A percentile compares a stretch with the other conserved stretches of the same genome.
phyloP scores from a whole-genome alignment of 2,113 vertebrate genomes.

The Pseudonaja textilis region DNA sequence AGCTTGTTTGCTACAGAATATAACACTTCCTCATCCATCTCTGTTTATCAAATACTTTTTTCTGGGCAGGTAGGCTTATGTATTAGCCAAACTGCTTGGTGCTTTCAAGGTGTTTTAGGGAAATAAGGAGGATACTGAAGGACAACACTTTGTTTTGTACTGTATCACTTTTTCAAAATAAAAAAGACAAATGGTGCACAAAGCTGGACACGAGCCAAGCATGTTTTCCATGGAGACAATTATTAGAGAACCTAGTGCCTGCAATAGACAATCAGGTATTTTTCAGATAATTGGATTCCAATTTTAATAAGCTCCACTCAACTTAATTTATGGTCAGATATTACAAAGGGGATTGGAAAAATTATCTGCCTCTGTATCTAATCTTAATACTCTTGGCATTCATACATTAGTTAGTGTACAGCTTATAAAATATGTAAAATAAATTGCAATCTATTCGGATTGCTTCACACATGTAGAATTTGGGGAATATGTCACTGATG shows the following conservation, averaged over 20 bases:
- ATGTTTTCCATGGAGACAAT: neutral
- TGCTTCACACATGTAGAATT: neutral
- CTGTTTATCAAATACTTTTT: neutral
- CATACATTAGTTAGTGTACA: neutral
- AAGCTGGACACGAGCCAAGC: neutral
- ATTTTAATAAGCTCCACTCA: constrained; percentile 1
- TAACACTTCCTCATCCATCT: neutral
- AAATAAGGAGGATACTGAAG: neutral
- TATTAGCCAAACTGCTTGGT: neutral
- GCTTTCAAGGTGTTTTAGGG: neutral
- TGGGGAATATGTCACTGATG: neutral
- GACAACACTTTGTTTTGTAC: neutral
- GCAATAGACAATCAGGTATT: neutral
- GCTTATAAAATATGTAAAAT: neutral
- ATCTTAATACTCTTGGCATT: neutral
- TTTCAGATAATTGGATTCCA: neutral
- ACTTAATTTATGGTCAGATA: constrained; percentile 4
- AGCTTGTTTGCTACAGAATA: neutral
- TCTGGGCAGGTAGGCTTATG: neutral
- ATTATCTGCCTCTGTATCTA: neutral
- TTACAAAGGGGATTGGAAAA: constrained; percentile 2
- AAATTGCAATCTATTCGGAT: neutral
- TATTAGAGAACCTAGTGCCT: neutral
- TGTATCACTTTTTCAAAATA: neutral
- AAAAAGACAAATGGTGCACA: neutral